Evolutionary conservation across 2,888 invertebrate species (phyloP), one percentile per base, ranked within the genome.

Genomic region (Petrolisthes manimaculis): DNA sequence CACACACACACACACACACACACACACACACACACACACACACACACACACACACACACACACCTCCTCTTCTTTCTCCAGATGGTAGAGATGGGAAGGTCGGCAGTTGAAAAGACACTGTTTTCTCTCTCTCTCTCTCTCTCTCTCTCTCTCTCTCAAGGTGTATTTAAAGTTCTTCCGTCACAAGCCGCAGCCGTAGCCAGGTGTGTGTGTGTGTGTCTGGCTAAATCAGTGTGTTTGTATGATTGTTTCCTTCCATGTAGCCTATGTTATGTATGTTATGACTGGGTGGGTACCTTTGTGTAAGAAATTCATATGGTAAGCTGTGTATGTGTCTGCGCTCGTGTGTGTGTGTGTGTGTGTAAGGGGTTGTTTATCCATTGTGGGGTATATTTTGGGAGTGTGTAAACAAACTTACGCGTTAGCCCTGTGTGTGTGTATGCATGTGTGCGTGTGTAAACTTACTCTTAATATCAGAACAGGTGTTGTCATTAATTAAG

Each of bases 1-100:
- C 84, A 69, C 82, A 67, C 81, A 67, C 81, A 67, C 81, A 67
- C 81, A 67, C 81, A 67, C 81, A 81, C 81, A 67, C 81, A 81
- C 81, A 80, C 80, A 80, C 80, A 80, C 80, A 80, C 80, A 80
- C 80, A 80, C 80, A 80, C 80, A 80, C 80, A 37, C 53, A 67
- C 71, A 51, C 69, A 67, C 71, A 51, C 71, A 37, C 71, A 67
- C 83, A 69, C 71, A 51, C 83, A 4, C 83, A 71, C 71, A 54
- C 74, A 71, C n/a, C 4, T 18, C 6, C 9, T 18, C 61, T 3
- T 61, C 61, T 61, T 61, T 61, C 61, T 61, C 18, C 61, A 37
- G 37, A 37, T 37, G 37, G 37, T 37, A 37, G 37, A 37, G 37
- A 37, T 37, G 37, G 37, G 37, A 37, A 37, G 37, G 37, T 37